Evolutionary conservation across 2,888 invertebrate species (phyloP).

Genomic region (Drosophila tanythrix): DNA sequence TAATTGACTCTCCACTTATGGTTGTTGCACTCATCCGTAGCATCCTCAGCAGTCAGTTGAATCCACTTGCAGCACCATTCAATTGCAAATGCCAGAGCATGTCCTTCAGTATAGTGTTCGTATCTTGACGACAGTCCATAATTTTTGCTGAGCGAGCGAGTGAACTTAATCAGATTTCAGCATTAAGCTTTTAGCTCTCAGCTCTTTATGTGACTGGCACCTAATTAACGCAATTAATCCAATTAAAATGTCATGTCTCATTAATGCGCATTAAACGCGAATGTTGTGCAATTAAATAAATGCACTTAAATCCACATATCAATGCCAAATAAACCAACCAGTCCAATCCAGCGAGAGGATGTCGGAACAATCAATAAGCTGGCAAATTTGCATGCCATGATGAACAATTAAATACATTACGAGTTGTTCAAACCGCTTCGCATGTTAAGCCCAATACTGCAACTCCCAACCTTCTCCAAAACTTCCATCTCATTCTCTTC

Average conservation of each 20-base stretch:
- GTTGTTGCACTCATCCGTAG: not conserved
- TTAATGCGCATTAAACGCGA: conserved; percentile 72
- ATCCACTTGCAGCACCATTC: not conserved
- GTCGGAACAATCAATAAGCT: conserved; percentile 37
- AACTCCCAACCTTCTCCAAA: not conserved
- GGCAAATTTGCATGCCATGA: conserved; percentile 52
- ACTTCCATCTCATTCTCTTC: not conserved
- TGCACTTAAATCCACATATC: conserved; percentile 69
- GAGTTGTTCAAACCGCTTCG: conserved; percentile 17
- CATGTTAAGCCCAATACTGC: conserved; percentile 6
- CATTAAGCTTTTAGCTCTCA: conserved; percentile 27
- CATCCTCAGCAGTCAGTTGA: conserved; percentile 9
- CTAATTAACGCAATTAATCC: conserved; percentile 78
- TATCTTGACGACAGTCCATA: conserved; percentile 22
- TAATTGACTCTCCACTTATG: conserved; percentile 8
- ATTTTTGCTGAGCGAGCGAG: conserved; percentile 40
- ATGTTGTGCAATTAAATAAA: conserved; percentile 77
- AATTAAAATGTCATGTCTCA: conserved; percentile 79
- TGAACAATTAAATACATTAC: conserved; percentile 70
- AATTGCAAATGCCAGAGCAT: conserved; percentile 8
- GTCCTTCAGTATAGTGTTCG: conserved; percentile 7
- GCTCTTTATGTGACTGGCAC: conserved; percentile 47
- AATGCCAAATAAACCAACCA: conserved; percentile 46
- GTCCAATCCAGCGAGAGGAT: conserved; percentile 1
- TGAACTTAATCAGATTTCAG: conserved; percentile 54